phyloP scores from a whole-genome alignment of 35 echinoderm and acorn worm genomes.

The Ophioderma brevispina region DNA sequence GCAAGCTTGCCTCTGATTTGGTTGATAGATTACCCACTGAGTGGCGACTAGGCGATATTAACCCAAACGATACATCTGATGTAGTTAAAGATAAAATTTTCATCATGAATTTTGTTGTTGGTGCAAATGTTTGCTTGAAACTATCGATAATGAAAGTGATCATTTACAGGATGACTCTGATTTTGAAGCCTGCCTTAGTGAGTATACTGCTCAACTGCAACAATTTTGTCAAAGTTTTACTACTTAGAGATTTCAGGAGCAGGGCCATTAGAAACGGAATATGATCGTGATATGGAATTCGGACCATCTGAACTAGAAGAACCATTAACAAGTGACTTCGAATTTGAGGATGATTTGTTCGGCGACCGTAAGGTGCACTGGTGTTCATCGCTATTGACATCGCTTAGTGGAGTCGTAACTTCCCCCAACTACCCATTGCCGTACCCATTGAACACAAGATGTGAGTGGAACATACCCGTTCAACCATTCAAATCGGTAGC shows the following conservation, averaged over 20 bases:
- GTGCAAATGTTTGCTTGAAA: background rate
- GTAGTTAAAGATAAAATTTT: background rate
- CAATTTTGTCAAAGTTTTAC: background rate
- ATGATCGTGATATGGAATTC: too few relatives aligned
- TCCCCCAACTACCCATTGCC: background rate
- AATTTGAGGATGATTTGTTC: background rate
- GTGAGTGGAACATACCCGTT: background rate
- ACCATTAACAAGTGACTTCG: background rate
- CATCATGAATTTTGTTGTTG: background rate
- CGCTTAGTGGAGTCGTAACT: background rate
- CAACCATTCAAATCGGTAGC: background rate
- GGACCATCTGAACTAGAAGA: background rate
- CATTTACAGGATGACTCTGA: background rate
- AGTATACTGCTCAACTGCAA: background rate
- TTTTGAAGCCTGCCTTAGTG: background rate
- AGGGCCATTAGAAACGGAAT: background rate
- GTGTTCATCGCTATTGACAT: background rate
- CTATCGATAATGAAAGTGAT: background rate
- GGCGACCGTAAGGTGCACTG: background rate
- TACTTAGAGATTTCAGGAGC: too few relatives aligned
- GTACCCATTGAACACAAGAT: background rate
- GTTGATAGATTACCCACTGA: background rate
- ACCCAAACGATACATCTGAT: background rate
- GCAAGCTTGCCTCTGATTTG: background rate
- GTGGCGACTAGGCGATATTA: background rate